Evolutionary conservation across 2,888 invertebrate species (phyloP).

Genomic region (Orchesella flavescens): DNA sequence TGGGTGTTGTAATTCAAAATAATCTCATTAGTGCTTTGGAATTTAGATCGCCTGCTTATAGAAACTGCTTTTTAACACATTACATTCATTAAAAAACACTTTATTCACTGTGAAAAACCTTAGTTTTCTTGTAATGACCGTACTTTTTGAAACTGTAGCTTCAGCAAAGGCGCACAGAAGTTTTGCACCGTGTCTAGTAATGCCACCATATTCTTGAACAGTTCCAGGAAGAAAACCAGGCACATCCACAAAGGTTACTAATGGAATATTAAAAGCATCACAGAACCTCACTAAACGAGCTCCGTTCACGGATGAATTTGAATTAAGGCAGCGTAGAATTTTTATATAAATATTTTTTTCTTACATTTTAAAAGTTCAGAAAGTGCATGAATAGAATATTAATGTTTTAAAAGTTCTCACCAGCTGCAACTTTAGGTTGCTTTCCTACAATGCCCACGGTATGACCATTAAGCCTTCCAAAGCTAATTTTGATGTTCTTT

Average conservation of each 20-base stretch:
- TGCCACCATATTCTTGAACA: slow-evolving; percentile 79
- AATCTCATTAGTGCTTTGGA: not conserved
- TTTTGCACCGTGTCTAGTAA: slow-evolving; percentile 82
- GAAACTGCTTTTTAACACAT: too few species aligned
- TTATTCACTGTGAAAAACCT: too few species aligned
- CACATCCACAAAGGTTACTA: slow-evolving; percentile 82
- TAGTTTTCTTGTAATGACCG: slow-evolving; percentile 81
- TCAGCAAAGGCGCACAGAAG: slow-evolving; percentile 81
- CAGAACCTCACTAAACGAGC: slow-evolving; percentile 82
- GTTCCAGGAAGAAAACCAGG: slow-evolving; percentile 82
- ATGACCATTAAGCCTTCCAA: slow-evolving; percentile 80
- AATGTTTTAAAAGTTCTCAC: slow-evolving; percentile 74
- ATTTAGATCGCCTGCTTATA: slow-evolving; percentile 12
- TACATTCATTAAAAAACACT: too few species aligned
- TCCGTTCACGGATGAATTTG: slow-evolving; percentile 81
- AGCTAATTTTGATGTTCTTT: slow-evolving; percentile 80
- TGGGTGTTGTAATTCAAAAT: not conserved
- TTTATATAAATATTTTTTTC: slow-evolving; percentile 21
- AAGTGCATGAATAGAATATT: too few species aligned
- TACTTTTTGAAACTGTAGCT: slow-evolving; percentile 82
- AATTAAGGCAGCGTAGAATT: slow-evolving; percentile 79
- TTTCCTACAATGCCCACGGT: slow-evolving; percentile 82
- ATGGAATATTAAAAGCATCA: slow-evolving; percentile 82
- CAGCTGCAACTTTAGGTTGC: slow-evolving; percentile 81
- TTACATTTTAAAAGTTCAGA: not conserved